Evolutionary conservation across 2,113 vertebrate genomes (phyloP).

Genomic region (Piprites chloris): DNA sequence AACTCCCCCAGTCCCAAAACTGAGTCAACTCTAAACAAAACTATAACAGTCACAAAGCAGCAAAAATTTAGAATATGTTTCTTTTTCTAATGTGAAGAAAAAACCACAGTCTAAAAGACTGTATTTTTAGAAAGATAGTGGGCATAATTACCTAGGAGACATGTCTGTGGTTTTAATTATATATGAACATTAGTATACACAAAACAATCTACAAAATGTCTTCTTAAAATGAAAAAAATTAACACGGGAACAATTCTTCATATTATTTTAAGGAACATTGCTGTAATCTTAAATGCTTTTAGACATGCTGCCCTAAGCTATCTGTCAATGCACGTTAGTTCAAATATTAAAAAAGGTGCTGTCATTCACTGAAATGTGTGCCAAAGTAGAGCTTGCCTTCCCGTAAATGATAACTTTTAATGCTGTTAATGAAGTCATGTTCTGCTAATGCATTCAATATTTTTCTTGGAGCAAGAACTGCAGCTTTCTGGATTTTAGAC

Average conservation of each 20-base stretch:
- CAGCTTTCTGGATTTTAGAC: constrained; percentile 21
- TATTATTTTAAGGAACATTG: background rate
- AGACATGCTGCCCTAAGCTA: background rate
- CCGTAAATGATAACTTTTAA: constrained; percentile 8
- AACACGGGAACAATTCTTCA: background rate
- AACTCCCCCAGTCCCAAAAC: background rate
- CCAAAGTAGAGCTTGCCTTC: constrained; percentile 25
- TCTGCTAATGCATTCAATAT: constrained; percentile 55
- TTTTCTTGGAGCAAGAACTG: constrained; percentile 13
- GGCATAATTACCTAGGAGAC: background rate
- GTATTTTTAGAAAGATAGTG: background rate
- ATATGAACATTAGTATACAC: background rate
- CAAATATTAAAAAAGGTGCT: constrained; percentile 10
- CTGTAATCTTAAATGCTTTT: constrained; percentile 3
- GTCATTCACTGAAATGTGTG: background rate
- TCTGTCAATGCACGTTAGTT: background rate
- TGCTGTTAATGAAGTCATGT: constrained; percentile 48
- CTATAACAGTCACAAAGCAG: background rate
- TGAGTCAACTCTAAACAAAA: background rate
- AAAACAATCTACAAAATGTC: background rate
- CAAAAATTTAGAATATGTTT: background rate
- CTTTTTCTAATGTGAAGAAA: background rate
- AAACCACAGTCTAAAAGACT: background rate
- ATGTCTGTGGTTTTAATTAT: background rate
- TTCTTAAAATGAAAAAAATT: background rate